phyloP scores from a whole-genome alignment of 2,113 vertebrate genomes.

The Caloenas nicobarica region DNA sequence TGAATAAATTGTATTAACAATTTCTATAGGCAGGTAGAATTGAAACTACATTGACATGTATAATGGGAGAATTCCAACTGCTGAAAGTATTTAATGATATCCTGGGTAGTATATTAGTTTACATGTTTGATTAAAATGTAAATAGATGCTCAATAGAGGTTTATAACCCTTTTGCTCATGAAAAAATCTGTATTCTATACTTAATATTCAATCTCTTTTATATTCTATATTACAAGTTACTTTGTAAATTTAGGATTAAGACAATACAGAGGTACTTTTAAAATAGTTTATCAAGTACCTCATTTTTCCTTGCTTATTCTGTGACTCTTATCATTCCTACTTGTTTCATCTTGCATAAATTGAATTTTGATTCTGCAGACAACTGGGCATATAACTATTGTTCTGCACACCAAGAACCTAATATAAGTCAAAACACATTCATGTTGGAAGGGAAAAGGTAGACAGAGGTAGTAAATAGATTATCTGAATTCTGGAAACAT shows the following conservation, averaged over 20 bases:
- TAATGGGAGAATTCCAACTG: neutral
- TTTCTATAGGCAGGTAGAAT: neutral
- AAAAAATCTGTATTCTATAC: neutral
- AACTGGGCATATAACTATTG: neutral
- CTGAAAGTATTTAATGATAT: neutral
- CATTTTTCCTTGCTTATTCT: neutral
- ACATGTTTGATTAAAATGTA: neutral
- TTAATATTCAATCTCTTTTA: neutral
- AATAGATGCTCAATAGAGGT: neutral
- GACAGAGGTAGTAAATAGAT: neutral
- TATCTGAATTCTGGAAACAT: neutral
- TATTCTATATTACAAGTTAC: neutral
- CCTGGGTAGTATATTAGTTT: neutral
- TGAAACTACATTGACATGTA: neutral
- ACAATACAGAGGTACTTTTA: neutral
- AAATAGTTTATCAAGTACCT: neutral
- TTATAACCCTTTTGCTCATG: neutral
- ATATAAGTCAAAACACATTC: neutral
- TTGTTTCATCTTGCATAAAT: neutral
- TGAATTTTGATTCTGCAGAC: neutral
- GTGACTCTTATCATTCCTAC: neutral
- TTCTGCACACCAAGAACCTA: neutral
- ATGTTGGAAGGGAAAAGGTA: neutral
- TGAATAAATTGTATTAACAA: neutral
- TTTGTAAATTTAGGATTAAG: neutral